phyloP scores from a whole-genome alignment of 2,888 invertebrate genomes.

The Pseudanteris insignis region DNA sequence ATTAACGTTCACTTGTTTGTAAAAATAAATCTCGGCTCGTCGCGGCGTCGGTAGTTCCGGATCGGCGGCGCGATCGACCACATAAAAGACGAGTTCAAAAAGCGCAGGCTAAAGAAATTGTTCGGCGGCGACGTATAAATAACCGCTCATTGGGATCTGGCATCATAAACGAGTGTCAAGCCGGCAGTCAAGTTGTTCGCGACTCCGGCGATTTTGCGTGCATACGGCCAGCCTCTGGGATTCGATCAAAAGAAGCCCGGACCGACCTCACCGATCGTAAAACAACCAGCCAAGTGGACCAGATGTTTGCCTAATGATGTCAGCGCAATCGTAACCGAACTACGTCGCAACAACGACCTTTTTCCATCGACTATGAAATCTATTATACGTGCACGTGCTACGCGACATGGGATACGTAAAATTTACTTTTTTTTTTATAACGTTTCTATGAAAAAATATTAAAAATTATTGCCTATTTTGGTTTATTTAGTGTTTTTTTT shows the following conservation, averaged over 20 bases:
- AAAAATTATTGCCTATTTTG: too few species aligned
- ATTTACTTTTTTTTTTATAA: too few species aligned
- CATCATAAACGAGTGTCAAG: slow-evolving; percentile 31
- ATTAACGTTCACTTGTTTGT: background rate
- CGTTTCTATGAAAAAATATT: too few species aligned
- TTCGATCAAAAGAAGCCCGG: slow-evolving; percentile 47
- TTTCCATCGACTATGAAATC: too few species aligned
- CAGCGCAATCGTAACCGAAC: slow-evolving; percentile 66
- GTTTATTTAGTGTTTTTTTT: too few species aligned
- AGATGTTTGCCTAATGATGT: slow-evolving; percentile 67
- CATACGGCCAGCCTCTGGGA: slow-evolving; percentile 25
- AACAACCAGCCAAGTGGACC: slow-evolving; percentile 52
- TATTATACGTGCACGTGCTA: too few species aligned
- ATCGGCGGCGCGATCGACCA: slow-evolving; percentile 6
- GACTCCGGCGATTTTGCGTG: slow-evolving; percentile 25
- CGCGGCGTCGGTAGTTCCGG: background rate
- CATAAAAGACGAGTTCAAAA: slow-evolving; percentile 12
- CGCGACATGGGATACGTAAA: too few species aligned
- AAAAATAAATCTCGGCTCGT: background rate
- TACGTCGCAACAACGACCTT: slow-evolving; percentile 20
- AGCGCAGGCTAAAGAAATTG: slow-evolving; percentile 8
- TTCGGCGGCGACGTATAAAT: slow-evolving; percentile 23
- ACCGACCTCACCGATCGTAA: slow-evolving; percentile 39
- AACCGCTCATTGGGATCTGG: slow-evolving; percentile 16
- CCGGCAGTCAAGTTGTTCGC: slow-evolving; percentile 38